phyloP scores from a whole-genome alignment of 2,888 invertebrate species.

The Anaspis maculata region DNA sequence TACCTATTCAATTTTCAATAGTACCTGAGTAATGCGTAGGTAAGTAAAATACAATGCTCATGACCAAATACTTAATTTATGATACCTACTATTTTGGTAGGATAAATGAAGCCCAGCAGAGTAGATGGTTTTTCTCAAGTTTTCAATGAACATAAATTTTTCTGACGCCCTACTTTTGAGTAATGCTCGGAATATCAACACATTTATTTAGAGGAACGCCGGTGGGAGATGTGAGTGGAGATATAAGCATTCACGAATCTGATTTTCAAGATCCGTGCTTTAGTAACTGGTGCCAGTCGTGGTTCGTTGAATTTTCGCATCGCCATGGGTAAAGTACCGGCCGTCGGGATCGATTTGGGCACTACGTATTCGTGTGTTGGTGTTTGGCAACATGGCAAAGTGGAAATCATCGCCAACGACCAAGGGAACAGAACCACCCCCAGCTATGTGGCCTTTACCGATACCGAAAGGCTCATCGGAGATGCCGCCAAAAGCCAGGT shows the following conservation, averaged over 20 bases:
- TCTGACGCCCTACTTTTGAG: constrained; percentile 8
- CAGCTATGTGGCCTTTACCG: constrained; percentile 81
- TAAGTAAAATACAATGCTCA: background rate
- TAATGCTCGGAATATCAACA: constrained; percentile 4
- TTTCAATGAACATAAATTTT: background rate
- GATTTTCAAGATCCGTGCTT: background rate
- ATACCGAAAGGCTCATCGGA: constrained; percentile 74
- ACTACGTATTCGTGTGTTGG: constrained; percentile 81
- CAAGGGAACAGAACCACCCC: constrained; percentile 84
- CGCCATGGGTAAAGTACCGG: constrained; percentile 24
- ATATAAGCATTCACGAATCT: constrained; percentile 4
- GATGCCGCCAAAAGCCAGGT: constrained; percentile 84
- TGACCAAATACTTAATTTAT: background rate
- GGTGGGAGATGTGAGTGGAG: constrained; percentile 6
- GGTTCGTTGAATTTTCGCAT: background rate
- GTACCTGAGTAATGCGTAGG: too few relatives aligned
- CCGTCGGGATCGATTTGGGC: constrained; percentile 56
- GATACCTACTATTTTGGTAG: background rate
- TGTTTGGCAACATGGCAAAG: constrained; percentile 73
- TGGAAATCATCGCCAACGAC: constrained; percentile 82
- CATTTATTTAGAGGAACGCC: constrained; percentile 6
- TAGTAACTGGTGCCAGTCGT: background rate
- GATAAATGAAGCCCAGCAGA: background rate
- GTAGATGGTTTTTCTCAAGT: background rate
- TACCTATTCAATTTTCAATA: too few relatives aligned